Evolutionary conservation across 2,888 invertebrate species (phyloP).

Genomic region (Pterobdella sp.): DNA sequence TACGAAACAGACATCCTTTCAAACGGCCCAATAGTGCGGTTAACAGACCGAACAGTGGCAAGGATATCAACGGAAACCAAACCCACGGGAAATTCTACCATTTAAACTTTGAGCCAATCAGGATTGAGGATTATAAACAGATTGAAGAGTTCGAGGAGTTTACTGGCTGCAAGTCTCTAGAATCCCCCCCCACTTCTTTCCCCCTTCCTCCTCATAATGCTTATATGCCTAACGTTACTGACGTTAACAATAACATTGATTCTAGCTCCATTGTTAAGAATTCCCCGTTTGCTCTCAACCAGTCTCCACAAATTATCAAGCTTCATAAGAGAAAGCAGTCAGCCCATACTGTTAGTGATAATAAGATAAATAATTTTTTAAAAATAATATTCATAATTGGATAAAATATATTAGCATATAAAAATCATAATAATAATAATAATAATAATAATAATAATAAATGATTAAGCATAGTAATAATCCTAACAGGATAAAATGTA

Average conservation of each 20-base stretch:
- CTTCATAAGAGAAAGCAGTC: no score
- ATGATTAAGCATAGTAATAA: no score
- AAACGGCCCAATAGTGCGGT: not conserved
- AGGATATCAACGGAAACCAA: not conserved
- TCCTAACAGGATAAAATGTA: no score
- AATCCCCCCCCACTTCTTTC: not conserved
- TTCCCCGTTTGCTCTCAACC: no score
- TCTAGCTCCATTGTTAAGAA: not conserved
- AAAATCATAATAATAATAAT: no score
- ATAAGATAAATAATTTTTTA: no score
- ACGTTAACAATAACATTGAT: not conserved
- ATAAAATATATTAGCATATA: no score
- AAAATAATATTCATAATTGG: no score
- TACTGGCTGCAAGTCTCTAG: no score
- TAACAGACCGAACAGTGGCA: not conserved
- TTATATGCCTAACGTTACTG: not conserved
- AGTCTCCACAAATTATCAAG: no score
- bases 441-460: no score
- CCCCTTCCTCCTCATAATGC: not conserved
- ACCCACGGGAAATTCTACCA: slow-evolving; percentile 21
- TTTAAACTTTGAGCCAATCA: slow-evolving; percentile 24
- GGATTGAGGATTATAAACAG: slow-evolving; percentile 24
- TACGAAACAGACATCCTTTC: not conserved
- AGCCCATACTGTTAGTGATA: no score
- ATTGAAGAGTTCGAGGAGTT: slow-evolving; percentile 12